Base-by-base conservation (phyloP, 2,888 invertebrate species). In the Labia minor region DNA sequence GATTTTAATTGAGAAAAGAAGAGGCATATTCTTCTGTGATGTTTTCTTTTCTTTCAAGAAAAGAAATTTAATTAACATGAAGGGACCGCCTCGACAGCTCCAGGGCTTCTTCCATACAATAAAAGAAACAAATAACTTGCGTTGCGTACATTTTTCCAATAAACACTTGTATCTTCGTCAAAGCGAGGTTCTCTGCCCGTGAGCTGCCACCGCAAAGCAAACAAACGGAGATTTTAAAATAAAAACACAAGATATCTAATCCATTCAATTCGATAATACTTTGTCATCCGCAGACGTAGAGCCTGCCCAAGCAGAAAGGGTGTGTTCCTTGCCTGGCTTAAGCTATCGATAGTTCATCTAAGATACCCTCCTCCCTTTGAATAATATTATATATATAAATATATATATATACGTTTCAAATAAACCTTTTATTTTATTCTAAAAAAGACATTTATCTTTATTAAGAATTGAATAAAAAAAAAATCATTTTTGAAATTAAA, bases 51-150 rank as follows among this genome's bases (percentile, higher is more conserved):
- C 49, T 49, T 49, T 4, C 3, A 49, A 49, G 49, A 49, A 49
- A 49, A 49, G 49, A 49, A 49, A 49, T 49, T 49, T 49, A 49
- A 49, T 49, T 49, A 49, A 49, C 49, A 49, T 49, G 49, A 16
- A 49, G 49, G n/a, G 49, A 8, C 49, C 16, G 49, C 16, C 49
- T 49, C 49, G 49, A 49, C n/a, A 49, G 49, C 49, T 49, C 49
- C 49, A 49, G 49, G 49, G 49, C 49, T 49, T 49, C 49, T 49
- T 8, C 49, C 49, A 4, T 49, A 49, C 49, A 49, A 49, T 49
- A 49, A 49, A 49, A 49, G 49, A 49, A 49, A 49, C 49, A 49
- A 49, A 49, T 49, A 49, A 49, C 49, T 49, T 49, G 49, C 49
- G 4, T 49, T 49, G 49, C 49, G 4, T 49, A 4, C 49, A 49